Percentiles rank a stretch among this genome's conserved stretches.
phyloP scores from a whole-genome alignment of 2,888 invertebrate genomes.

The Pimpla rufipes region DNA sequence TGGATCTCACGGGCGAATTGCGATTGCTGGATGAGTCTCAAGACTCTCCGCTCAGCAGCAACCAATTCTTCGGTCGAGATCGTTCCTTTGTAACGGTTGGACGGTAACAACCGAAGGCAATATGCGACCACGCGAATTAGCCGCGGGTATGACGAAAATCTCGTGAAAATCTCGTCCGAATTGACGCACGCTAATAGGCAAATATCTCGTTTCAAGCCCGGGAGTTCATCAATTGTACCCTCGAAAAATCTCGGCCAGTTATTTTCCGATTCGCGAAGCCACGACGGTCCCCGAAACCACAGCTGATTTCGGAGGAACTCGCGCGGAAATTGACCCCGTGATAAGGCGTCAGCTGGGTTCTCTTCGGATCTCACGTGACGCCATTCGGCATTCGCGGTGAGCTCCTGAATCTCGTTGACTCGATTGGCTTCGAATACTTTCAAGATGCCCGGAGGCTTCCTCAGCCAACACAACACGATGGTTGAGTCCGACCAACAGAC shows the following conservation, averaged over 20 bases:
- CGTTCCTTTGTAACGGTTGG: too few species aligned
- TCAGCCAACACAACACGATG: constrained; percentile 72
- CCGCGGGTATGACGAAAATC: too few species aligned
- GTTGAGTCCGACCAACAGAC: constrained; percentile 73
- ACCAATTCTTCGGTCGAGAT: too few species aligned
- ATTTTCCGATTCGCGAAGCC: constrained; percentile 23
- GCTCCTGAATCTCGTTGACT: constrained; percentile 72
- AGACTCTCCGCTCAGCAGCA: too few species aligned
- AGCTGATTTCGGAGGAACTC: too few species aligned
- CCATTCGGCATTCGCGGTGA: too few species aligned
- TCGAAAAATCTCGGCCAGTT: neutral
- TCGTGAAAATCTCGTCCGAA: too few species aligned
- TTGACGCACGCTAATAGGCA: constrained; percentile 36
- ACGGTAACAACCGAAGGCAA: too few species aligned
- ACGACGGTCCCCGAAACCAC: too few species aligned
- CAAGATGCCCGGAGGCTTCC: constrained; percentile 56
- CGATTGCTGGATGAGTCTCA: too few species aligned
- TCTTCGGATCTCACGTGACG: constrained; percentile 55
- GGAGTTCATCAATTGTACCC: neutral
- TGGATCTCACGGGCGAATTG: too few species aligned
- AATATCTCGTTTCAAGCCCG: constrained; percentile 36
- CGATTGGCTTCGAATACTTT: constrained; percentile 73
- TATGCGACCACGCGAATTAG: too few species aligned
- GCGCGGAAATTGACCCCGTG: constrained; percentile 48
- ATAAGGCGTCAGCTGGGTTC: constrained; percentile 56